phyloP scores from a whole-genome alignment of 2,888 invertebrate genomes.

The Acleris cristana region DNA sequence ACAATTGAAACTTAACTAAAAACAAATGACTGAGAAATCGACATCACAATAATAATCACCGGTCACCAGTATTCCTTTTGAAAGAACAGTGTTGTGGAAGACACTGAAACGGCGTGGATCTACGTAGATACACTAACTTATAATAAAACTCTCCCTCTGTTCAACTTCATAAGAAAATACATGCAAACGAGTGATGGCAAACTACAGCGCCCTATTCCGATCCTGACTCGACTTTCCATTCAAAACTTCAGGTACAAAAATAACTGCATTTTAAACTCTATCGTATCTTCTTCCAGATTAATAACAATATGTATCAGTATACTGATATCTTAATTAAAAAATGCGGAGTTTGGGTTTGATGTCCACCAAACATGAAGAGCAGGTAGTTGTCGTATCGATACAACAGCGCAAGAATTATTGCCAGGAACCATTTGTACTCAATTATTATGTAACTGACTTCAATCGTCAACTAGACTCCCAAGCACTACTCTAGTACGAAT shows the following conservation, averaged over 20 bases:
- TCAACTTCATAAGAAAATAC: slow-evolving; percentile 24
- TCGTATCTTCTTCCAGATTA: slow-evolving; percentile 59
- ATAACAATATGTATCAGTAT: slow-evolving; percentile 47
- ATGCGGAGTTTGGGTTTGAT: slow-evolving; percentile 4
- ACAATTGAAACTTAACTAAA: slow-evolving; percentile 63
- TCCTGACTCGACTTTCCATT: slow-evolving; percentile 61
- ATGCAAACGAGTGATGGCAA: slow-evolving; percentile 42
- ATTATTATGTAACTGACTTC: slow-evolving; percentile 8
- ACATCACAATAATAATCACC: slow-evolving; percentile 66
- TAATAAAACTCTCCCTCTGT: slow-evolving; percentile 26
- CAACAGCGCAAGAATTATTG: neutral
- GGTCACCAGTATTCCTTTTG: slow-evolving; percentile 45
- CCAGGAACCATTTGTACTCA: slow-evolving; percentile 16
- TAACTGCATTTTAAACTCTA: slow-evolving; percentile 72
- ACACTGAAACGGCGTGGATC: slow-evolving; percentile 62
- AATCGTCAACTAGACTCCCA: slow-evolving; percentile 8
- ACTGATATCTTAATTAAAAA: slow-evolving; percentile 18
- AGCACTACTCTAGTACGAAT: slow-evolving; percentile 4
- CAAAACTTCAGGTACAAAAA: slow-evolving; percentile 80
- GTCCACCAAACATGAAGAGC: slow-evolving; percentile 2
- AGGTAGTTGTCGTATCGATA: neutral
- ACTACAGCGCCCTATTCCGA: slow-evolving; percentile 51
- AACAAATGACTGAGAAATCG: slow-evolving; percentile 69
- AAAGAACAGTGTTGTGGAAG: slow-evolving; percentile 75
- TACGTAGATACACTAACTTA: slow-evolving; percentile 50